Percentiles rank a stretch among this genome's conserved stretches.
These are phyloP conservation scores for Manduca sexta DNA, from an alignment of 1,140 invertebrate genomes.

Conservation along the genomic window DNA sequence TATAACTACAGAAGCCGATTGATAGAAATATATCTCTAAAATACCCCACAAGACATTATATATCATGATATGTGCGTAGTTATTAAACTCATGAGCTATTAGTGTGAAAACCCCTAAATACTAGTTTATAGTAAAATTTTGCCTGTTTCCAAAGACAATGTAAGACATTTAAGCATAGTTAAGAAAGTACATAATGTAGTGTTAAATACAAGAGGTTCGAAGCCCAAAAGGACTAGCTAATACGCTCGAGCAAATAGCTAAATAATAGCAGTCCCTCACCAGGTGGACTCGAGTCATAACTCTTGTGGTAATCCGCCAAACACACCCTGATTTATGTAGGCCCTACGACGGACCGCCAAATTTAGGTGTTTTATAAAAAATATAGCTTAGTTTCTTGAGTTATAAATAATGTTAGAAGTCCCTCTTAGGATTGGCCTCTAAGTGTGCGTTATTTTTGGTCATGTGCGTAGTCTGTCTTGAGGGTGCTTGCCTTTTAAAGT, in stretches of 20 bases:
- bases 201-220: neutral
- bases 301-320: constrained; percentile 67
- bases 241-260: constrained; percentile 56
- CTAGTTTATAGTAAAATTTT: too few species aligned
- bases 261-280: constrained; percentile 65
- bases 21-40: too few species aligned
- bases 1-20: too few species aligned
- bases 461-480: too few species aligned
- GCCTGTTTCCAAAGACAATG: too few species aligned
- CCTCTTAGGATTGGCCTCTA: constrained; percentile 9
- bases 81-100: too few species aligned
- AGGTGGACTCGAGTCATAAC: constrained; percentile 69
- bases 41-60: too few species aligned
- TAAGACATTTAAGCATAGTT: too few species aligned
- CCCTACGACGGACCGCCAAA: constrained; percentile 53
- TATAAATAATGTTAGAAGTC: constrained; percentile 63
- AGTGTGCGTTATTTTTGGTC: too few species aligned
- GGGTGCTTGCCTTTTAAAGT: too few species aligned
- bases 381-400: constrained; percentile 54
- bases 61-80: too few species aligned
- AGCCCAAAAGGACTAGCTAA: constrained; percentile 3
- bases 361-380: constrained; percentile 70
- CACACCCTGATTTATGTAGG: constrained; percentile 62
- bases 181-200: neutral
- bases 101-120: too few species aligned